Evolutionary conservation across 2,797 vertebrate species (phyloP).

Genomic region (Taeniopygia guttata): DNA sequence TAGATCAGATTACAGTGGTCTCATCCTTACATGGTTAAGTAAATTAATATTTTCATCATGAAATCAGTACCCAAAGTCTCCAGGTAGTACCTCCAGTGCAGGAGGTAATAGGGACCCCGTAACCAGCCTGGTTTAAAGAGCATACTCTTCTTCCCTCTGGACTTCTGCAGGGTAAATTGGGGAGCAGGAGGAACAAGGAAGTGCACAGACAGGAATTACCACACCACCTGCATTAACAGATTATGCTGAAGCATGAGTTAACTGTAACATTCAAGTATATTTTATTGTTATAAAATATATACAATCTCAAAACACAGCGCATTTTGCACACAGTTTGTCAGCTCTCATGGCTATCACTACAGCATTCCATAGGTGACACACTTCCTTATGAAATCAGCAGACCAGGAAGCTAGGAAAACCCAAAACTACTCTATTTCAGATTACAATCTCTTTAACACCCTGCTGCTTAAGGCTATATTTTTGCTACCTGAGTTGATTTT

Average conservation of each 20-base stretch:
- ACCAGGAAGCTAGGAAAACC: neutral
- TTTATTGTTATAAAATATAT: slow-evolving; percentile 61
- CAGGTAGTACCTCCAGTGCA: too few relatives aligned
- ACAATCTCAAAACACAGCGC: neutral
- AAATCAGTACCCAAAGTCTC: neutral
- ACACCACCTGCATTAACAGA: neutral
- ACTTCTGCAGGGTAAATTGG: neutral
- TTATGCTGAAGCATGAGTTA: neutral
- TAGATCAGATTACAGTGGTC: neutral
- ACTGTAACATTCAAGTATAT: neutral
- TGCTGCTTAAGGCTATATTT: neutral
- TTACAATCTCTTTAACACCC: neutral
- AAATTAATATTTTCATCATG: neutral
- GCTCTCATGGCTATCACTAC: neutral
- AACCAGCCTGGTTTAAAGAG: neutral
- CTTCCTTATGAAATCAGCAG: neutral
- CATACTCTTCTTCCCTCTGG: neutral
- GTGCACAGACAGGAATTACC: neutral
- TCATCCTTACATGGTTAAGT: neutral
- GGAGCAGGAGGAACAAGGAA: neutral
- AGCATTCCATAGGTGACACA: neutral
- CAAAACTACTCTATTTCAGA: neutral
- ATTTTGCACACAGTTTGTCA: neutral
- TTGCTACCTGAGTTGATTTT: slow-evolving; percentile 29
- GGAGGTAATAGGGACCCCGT: rapidly evolving